Conservation (phyloP, 2,888 invertebrate genomes). For the Acrobasis repandana region DNA sequence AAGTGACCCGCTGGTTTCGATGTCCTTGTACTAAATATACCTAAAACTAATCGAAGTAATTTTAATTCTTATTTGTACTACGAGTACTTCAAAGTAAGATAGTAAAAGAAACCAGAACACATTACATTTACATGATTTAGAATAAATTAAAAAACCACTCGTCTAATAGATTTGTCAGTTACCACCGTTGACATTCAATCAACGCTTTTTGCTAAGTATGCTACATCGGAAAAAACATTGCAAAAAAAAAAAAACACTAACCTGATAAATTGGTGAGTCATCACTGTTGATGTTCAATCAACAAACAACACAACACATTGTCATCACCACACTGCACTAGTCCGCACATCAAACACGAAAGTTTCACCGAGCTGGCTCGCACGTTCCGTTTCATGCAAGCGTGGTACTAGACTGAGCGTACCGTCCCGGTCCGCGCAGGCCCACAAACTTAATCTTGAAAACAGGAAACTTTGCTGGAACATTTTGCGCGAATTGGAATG, state of each 20-base stretch:
- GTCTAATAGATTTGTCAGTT: too few relatives aligned
- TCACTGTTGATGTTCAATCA: conserved; percentile 34
- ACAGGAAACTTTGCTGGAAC: conserved; percentile 33
- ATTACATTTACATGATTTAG: too few relatives aligned
- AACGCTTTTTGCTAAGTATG: too few relatives aligned
- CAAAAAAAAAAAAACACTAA: conserved; percentile 46
- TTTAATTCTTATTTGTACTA: too few relatives aligned
- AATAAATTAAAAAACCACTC: too few relatives aligned
- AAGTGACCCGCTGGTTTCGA: too few relatives aligned
- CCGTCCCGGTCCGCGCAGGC: conserved; percentile 17
- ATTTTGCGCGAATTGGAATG: conserved; percentile 22
- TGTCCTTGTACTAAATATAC: too few relatives aligned
- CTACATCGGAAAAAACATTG: background rate
- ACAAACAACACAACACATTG: conserved; percentile 16
- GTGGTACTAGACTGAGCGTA: conserved; percentile 9
- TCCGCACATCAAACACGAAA: conserved; percentile 12
- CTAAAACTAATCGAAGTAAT: too few relatives aligned
- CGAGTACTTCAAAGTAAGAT: too few relatives aligned
- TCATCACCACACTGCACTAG: conserved; percentile 13
- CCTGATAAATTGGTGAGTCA: conserved; percentile 73
- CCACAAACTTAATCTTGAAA: conserved; percentile 51
- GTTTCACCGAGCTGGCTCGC: conserved; percentile 3
- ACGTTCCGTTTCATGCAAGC: conserved; percentile 17
- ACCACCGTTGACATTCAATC: too few relatives aligned
- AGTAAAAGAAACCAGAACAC: too few relatives aligned